Evolutionary conservation across 2,797 vertebrate genomes (phyloP).

Genomic region (Crocodylus rhombifer): DNA sequence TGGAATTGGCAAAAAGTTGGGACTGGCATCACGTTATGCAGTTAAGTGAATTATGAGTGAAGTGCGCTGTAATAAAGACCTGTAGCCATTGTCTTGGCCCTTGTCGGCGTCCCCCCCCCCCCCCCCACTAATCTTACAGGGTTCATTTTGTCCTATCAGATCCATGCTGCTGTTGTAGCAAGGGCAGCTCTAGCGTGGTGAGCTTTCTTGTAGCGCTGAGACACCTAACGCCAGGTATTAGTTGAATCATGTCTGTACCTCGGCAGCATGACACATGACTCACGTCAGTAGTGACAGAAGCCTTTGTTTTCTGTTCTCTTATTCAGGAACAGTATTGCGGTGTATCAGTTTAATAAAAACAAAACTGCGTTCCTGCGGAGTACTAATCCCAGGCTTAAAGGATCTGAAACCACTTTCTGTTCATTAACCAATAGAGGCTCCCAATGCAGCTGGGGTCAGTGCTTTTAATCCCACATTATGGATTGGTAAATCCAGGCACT

Average conservation of each 20-base stretch:
- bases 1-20: too few relatives aligned
- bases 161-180: not conserved
- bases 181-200: not conserved
- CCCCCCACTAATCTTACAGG: too few relatives aligned
- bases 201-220: not conserved
- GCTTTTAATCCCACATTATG: not conserved
- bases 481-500: fast-evolving
- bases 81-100: too few relatives aligned
- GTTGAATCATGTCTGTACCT: not conserved
- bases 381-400: slow-evolving; percentile 43
- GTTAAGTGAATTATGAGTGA: too few relatives aligned
- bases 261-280: slow-evolving; percentile 56
- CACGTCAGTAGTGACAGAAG: slow-evolving; percentile 28
- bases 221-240: not conserved
- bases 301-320: slow-evolving; percentile 25
- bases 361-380: not conserved
- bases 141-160: too few relatives aligned
- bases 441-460: slow-evolving; percentile 15
- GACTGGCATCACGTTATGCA: too few relatives aligned
- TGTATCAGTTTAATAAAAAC: slow-evolving; percentile 46
- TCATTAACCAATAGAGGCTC: slow-evolving; percentile 49
- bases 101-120: too few relatives aligned
- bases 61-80: too few relatives aligned
- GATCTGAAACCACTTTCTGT: slow-evolving; percentile 17
- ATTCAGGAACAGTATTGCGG: not conserved